A percentile compares a stretch with the other conserved stretches of the same genome.
Conservation (phyloP, 2,888 invertebrate genomes). For the Stenodera caucasica region DNA sequence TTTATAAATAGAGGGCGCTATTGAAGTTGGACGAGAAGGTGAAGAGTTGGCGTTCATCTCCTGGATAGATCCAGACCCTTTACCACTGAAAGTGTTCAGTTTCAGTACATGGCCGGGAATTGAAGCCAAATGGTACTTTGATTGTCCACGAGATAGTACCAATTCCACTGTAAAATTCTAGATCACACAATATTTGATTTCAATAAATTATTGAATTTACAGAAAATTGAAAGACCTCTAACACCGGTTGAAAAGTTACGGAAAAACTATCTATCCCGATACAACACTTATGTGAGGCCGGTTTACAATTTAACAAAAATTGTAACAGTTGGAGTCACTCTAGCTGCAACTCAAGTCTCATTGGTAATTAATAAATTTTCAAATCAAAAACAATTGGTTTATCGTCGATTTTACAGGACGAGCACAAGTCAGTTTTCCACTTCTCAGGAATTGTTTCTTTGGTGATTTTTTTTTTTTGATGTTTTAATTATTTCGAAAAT, state of each 20-base stretch:
- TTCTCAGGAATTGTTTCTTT: conserved; percentile 53
- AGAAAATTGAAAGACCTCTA: conserved; percentile 55
- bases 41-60: conserved; percentile 62
- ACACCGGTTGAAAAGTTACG: conserved; percentile 60
- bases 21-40: conserved; percentile 67
- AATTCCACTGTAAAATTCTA: background rate
- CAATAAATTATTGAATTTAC: conserved; percentile 21
- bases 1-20: conserved; percentile 58
- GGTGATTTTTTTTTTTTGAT: too few species aligned
- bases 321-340: conserved; percentile 41
- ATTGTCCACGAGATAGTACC: conserved; percentile 59
- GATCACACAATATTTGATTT: background rate
- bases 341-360: conserved; percentile 40
- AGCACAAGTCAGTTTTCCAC: conserved; percentile 44
- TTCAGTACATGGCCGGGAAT: conserved; percentile 70
- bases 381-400: conserved; percentile 4
- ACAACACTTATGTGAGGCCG: conserved; percentile 55
- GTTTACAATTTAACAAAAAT: conserved; percentile 38
- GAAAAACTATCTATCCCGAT: conserved; percentile 57
- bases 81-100: conserved; percentile 67
- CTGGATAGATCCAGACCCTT: conserved; percentile 62
- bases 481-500: too few species aligned
- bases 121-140: conserved; percentile 69
- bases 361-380: conserved; percentile 41
- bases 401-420: conserved; percentile 47